These are phyloP conservation scores for Hippasteria phrygiana DNA, from an alignment of 53 echinoderm and acorn worm species.

Conservation along the genomic window DNA sequence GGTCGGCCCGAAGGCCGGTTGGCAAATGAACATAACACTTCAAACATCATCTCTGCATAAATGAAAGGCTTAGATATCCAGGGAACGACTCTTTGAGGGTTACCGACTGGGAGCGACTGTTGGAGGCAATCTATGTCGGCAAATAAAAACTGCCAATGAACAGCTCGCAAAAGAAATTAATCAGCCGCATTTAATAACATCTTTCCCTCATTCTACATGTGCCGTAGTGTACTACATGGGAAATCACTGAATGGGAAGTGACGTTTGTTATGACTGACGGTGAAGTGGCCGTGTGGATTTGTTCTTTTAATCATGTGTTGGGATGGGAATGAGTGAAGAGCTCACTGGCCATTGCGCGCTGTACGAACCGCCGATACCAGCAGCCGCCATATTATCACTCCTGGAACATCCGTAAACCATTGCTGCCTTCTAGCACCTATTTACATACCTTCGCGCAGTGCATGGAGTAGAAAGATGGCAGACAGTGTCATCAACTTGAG, in stretches of 20 bases:
- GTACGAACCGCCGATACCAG: too few species aligned
- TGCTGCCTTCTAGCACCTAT: too few species aligned
- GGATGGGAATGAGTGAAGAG: neutral
- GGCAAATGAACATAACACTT: too few species aligned
- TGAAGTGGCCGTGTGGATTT: neutral
- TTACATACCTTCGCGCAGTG: too few species aligned
- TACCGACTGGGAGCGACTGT: neutral
- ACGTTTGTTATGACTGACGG: neutral
- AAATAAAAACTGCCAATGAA: neutral
- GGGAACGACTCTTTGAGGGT: conserved; percentile 9
- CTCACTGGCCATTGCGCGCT: neutral
- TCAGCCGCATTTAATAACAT: conserved; percentile 20
- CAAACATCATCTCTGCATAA: too few species aligned
- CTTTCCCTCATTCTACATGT: neutral
- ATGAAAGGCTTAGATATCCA: too few species aligned
- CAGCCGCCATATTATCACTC: too few species aligned
- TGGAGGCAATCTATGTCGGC: neutral
- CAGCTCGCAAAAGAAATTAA: neutral
- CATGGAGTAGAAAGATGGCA: too few species aligned
- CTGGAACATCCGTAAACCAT: too few species aligned
- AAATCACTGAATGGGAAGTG: neutral
- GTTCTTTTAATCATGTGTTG: neutral
- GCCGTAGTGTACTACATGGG: neutral
- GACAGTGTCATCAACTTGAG: too few species aligned
- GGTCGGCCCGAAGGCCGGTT: too few species aligned